Base-by-base conservation (phyloP, 2,113 vertebrate species). In the Malurus alboscapulatus region DNA sequence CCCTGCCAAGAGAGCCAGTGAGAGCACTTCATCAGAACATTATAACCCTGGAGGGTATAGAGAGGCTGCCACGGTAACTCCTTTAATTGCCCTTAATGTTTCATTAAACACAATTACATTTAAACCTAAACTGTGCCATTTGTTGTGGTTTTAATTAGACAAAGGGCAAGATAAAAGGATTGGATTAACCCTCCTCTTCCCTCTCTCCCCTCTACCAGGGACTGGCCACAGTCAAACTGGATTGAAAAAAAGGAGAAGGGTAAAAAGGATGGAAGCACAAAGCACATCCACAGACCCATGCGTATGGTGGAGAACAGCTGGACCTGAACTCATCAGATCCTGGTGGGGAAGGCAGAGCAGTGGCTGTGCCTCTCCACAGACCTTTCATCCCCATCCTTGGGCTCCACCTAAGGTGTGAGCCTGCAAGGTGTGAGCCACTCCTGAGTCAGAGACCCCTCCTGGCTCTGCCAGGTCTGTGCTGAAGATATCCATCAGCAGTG, bases 81-180 rank as follows among this genome's bases (percentile, higher is more conserved):
- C 94, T 96, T 97, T 97, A 97, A 97, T 97, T 97, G 97, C 95
- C 95, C 96, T 97, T 97, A 97, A 97, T 97, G 96, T 97, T 97
- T 97, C 97, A 97, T 97, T 97, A 97, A 97, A 96, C 96, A 96
- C 96, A 97, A 97, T 97, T 97, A 97, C 96, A 97, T 96, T 96
- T 96, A 95, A 97, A 96, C 95, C 93, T 97, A 97, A 97, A 97
- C 94, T 95, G 96, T 92, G 93, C 94, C 97, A 97, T 97, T 97
- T 97, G 96, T 97, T 97, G 96, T 96, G 96, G 96, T 96, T 97
- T 96, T 95, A 97, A 97, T 96, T 97, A 96, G 95, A 96, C 96
- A 96, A 96, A 96, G 94, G 97, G 96, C 96, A 96, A 94, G 96
- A 97, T 94, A 83, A 96, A 97, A 95, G 74, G 92, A 94, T 87